phyloP scores from a whole-genome alignment of 2,888 invertebrate genomes.

The Ornithoptera priamus region DNA sequence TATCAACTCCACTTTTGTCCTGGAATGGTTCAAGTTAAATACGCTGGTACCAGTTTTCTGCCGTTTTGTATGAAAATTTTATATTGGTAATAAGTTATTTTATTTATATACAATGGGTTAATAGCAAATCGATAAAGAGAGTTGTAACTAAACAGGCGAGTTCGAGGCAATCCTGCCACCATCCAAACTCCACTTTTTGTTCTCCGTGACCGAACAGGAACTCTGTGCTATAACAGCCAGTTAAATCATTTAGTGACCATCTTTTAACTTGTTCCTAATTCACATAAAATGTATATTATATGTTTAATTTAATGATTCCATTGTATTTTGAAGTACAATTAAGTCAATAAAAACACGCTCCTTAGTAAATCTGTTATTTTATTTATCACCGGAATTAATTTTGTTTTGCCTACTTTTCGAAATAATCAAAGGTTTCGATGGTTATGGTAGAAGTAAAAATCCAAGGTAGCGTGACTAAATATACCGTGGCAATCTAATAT shows the following conservation, averaged over 20 bases:
- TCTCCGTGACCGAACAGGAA: too few species aligned
- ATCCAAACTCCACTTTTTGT: too few species aligned
- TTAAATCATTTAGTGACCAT: too few species aligned
- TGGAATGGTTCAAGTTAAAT: conserved; percentile 39
- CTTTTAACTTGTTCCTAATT: too few species aligned
- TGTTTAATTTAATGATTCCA: too few species aligned
- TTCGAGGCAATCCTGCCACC: too few species aligned
- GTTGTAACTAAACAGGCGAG: too few species aligned
- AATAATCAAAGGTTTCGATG: conserved; percentile 40
- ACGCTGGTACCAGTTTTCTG: neutral
- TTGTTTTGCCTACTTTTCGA: conserved; percentile 27
- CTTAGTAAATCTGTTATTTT: conserved; percentile 12
- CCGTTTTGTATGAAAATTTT: neutral
- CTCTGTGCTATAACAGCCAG: too few species aligned
- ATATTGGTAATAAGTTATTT: neutral
- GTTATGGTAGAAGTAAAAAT: conserved; percentile 42
- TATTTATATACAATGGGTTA: too few species aligned
- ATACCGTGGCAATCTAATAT: conserved; percentile 53
- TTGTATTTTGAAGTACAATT: neutral
- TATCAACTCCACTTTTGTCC: conserved; percentile 60
- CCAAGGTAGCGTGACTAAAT: conserved; percentile 52
- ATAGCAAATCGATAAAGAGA: too few species aligned
- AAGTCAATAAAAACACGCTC: neutral
- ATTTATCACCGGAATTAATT: conserved; percentile 25
- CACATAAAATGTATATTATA: too few species aligned